These are phyloP conservation scores for Carettochelys insculpta DNA, from an alignment of 2,113 vertebrate species.

Conservation along the genomic window DNA sequence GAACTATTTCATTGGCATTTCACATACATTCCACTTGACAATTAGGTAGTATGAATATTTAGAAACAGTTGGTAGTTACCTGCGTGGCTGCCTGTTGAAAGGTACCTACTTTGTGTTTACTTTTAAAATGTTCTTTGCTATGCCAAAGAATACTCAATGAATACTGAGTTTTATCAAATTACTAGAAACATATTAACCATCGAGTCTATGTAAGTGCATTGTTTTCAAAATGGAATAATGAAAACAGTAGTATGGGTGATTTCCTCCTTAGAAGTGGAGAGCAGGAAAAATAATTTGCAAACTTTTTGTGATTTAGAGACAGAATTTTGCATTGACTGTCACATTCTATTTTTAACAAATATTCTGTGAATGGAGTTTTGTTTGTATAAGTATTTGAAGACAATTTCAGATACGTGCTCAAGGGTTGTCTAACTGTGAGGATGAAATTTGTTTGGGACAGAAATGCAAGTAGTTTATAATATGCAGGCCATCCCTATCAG, in stretches of 20 bases:
- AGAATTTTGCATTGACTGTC: neutral
- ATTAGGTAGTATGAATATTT: neutral
- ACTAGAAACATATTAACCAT: neutral
- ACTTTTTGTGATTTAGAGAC: neutral
- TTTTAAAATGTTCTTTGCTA: neutral
- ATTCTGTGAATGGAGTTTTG: rapidly evolving
- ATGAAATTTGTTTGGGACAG: neutral
- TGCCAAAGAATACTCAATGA: neutral
- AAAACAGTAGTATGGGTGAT: neutral
- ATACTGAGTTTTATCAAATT: neutral
- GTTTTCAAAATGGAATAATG: neutral
- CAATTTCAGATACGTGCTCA: neutral
- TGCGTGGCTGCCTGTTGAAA: neutral
- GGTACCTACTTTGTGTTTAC: neutral
- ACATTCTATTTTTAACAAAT: no score
- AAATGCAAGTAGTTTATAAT: neutral
- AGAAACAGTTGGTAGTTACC: neutral
- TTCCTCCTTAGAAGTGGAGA: neutral
- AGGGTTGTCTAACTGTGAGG: neutral
- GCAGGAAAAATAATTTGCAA: no score
- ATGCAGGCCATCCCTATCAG: neutral
- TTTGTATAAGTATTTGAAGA: neutral
- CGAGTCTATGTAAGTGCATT: neutral
- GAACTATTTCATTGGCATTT: neutral
- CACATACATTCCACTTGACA: neutral